phyloP scores from a whole-genome alignment of 2,797 vertebrate genomes.

The Garrulus glandarius region DNA sequence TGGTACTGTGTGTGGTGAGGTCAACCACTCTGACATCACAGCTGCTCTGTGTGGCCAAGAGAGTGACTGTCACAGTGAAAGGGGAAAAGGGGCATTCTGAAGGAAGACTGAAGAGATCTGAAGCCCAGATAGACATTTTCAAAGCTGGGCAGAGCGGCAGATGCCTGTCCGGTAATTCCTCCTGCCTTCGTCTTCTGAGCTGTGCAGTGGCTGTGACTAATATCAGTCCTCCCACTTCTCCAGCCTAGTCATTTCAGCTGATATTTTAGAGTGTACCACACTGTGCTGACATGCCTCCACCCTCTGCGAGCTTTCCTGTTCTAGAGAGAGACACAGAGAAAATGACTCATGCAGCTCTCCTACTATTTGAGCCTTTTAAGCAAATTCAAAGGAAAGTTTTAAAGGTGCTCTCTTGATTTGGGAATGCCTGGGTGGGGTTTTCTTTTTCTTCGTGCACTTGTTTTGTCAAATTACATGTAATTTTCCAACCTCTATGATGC shows the following conservation, averaged over 20 bases:
- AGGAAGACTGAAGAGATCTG: neutral
- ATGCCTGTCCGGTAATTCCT: conserved; percentile 45
- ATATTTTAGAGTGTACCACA: conserved; percentile 66
- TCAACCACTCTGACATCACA: neutral
- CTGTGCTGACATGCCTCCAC: conserved; percentile 65
- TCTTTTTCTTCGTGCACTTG: conserved; percentile 23
- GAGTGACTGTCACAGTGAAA: neutral
- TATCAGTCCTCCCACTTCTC: conserved; percentile 66
- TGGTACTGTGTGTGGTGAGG: neutral
- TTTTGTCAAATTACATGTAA: conserved; percentile 39
- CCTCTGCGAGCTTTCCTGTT: conserved; percentile 69
- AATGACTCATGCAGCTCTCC: conserved; percentile 66
- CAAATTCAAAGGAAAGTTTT: conserved; percentile 65
- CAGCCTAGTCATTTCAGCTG: conserved; percentile 68
- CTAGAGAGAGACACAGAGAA: conserved; percentile 61
- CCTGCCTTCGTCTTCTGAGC: conserved; percentile 51
- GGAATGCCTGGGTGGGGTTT: conserved; percentile 62
- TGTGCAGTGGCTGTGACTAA: conserved; percentile 60
- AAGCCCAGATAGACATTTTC: neutral
- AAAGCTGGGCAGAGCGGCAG: conserved; percentile 27
- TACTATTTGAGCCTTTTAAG: conserved; percentile 53
- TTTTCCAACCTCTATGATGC: conserved; percentile 36
- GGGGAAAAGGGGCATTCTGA: neutral
- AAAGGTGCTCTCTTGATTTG: conserved; percentile 63
- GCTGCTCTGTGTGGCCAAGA: neutral